A percentile compares a stretch with the other conserved stretches of the same genome.
Evolutionary conservation across 2,113 vertebrate genomes (phyloP).

Genomic region (Misgurnus mizolepis): DNA sequence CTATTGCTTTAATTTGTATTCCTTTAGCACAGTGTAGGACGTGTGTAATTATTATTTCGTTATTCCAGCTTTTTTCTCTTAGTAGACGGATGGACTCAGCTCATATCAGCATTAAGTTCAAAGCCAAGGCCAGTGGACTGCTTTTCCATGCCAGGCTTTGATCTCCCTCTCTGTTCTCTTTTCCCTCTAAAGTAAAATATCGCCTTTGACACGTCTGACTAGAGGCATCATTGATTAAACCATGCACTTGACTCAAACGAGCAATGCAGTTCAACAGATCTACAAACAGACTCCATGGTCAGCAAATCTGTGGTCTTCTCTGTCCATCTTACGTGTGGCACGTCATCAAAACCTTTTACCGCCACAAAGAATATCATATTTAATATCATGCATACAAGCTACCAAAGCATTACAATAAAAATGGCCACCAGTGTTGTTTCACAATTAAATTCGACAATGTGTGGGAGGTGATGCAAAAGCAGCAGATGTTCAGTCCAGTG

Average conservation of each 20-base stretch:
- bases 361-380: not conserved
- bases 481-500: conserved; percentile 11
- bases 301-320: conserved; percentile 15
- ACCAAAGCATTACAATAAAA: conserved; percentile 36
- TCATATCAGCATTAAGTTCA: conserved; percentile 30
- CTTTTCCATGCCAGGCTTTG: conserved; percentile 39
- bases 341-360: too few relatives aligned
- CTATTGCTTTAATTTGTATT: not conserved
- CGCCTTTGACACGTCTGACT: conserved; percentile 18
- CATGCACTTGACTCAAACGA: conserved; percentile 44
- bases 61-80: conserved; percentile 6
- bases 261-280: conserved; percentile 42
- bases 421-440: not conserved
- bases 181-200: conserved; percentile 38
- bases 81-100: conserved; percentile 3
- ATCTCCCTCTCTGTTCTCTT: conserved; percentile 42
- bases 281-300: conserved; percentile 24
- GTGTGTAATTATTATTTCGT: conserved; percentile 22
- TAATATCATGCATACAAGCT: conserved; percentile 26
- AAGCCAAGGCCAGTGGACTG: conserved; percentile 36
- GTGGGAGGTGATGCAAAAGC: conserved; percentile 2
- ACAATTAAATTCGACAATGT: not conserved
- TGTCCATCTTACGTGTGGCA: not conserved
- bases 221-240: conserved; percentile 44
- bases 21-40: conserved; percentile 32